Conservation (phyloP, 2,113 vertebrate species). For the Thamnaconus septentrionalis region DNA sequence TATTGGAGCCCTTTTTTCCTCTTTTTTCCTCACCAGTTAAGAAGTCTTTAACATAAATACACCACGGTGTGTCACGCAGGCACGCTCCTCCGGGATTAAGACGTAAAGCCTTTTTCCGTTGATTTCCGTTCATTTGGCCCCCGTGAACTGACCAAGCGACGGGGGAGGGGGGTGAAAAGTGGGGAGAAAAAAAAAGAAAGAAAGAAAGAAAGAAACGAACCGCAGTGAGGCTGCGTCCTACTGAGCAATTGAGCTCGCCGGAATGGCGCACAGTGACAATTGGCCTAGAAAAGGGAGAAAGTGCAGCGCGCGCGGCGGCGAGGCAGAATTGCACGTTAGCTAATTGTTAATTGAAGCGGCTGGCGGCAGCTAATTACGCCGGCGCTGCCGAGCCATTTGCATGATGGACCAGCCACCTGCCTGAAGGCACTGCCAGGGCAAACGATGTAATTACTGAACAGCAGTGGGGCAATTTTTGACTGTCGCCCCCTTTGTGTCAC, state of each 20-base stretch:
- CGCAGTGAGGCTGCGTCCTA: slow-evolving; percentile 79
- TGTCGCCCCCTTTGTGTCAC: slow-evolving; percentile 95
- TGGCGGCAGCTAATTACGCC: slow-evolving; percentile 96
- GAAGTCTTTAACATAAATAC: slow-evolving; percentile 35
- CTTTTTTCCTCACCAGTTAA: background rate
- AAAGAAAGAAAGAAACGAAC: slow-evolving; percentile 70
- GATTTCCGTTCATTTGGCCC: slow-evolving; percentile 59
- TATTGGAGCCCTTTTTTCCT: background rate
- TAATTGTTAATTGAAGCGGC: slow-evolving; percentile 99
- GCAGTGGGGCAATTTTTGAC: slow-evolving; percentile 98
- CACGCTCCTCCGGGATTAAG: slow-evolving; percentile 34
- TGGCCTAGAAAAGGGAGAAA: slow-evolving; percentile 85
- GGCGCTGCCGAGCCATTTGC: slow-evolving; percentile 98
- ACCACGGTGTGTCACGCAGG: slow-evolving; percentile 1
- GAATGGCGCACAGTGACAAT: slow-evolving; percentile 89
- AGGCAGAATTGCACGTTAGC: slow-evolving; percentile 98
- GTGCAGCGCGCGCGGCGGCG: slow-evolving; percentile 72
- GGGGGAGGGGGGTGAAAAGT: no score
- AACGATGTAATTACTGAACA: slow-evolving; percentile 99
- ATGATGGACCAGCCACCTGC: slow-evolving; percentile 99
- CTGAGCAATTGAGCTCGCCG: slow-evolving; percentile 83
- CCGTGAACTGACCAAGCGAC: slow-evolving; percentile 72
- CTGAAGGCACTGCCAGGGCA: slow-evolving; percentile 93
- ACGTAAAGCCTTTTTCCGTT: slow-evolving; percentile 21
- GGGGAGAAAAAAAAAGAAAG: no score